A percentile compares a stretch with the other conserved stretches of the same genome.
Evolutionary conservation across 2,888 invertebrate genomes (phyloP).

Genomic region (Tetragonula carbonaria): DNA sequence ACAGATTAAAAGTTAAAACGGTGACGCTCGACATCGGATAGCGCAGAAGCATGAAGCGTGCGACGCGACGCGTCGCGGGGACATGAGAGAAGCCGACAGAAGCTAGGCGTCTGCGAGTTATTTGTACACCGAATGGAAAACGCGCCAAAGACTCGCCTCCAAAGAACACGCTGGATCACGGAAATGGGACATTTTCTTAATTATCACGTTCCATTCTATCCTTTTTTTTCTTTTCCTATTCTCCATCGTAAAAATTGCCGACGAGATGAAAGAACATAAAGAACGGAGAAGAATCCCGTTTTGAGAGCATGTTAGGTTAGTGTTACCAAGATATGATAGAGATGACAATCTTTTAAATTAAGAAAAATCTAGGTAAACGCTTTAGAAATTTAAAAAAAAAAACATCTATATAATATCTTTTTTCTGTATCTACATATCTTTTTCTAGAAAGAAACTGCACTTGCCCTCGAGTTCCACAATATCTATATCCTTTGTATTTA

Average conservation of each 20-base stretch:
- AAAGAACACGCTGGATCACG: slow-evolving; percentile 16
- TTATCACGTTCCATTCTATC: slow-evolving; percentile 40
- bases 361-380: too few relatives aligned
- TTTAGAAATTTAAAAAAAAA: too few relatives aligned
- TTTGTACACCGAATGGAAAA: slow-evolving; percentile 78
- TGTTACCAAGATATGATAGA: background rate
- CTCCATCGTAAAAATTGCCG: slow-evolving; percentile 20
- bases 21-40: slow-evolving; percentile 51
- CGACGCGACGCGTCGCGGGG: slow-evolving; percentile 67
- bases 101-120: slow-evolving; percentile 74
- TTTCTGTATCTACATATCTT: too few relatives aligned
- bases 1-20: slow-evolving; percentile 60
- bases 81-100: slow-evolving; percentile 77
- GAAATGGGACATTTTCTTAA: slow-evolving; percentile 51
- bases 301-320: background rate
- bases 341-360: too few relatives aligned
- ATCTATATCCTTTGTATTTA: too few relatives aligned
- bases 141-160: slow-evolving; percentile 40
- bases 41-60: slow-evolving; percentile 68
- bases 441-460: too few relatives aligned
- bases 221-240: background rate
- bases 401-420: too few relatives aligned
- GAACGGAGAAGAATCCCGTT: background rate
- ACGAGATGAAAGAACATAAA: background rate
- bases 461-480: too few relatives aligned